Conservation (phyloP, 2,888 invertebrate species). For the Acleris emargana region DNA sequence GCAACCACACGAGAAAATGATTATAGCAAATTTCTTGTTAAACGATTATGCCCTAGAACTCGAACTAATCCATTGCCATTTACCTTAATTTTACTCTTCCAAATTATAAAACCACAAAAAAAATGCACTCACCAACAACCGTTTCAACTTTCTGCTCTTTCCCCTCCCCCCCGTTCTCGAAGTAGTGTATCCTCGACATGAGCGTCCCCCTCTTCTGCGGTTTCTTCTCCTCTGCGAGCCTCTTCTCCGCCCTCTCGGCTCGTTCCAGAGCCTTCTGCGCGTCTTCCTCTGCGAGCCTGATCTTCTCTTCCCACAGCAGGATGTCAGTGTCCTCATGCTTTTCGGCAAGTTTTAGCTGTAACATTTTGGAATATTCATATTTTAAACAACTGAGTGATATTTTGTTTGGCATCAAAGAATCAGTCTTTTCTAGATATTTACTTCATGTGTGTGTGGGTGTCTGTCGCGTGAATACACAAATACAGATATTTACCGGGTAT, state of each 20-base stretch:
- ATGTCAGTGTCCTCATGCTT: constrained; percentile 87
- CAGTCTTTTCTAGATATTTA: no score
- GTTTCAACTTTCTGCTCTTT: constrained; percentile 42
- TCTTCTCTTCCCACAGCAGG: constrained; percentile 87
- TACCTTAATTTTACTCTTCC: no score
- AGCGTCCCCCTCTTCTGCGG: constrained; percentile 53
- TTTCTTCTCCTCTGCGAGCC: constrained; percentile 48
- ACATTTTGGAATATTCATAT: neutral
- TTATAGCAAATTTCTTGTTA: no score
- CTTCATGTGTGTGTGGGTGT: no score
- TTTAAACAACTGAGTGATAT: no score
- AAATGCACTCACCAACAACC: constrained; percentile 36
- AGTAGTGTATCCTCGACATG: constrained; percentile 72
- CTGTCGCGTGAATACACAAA: no score
- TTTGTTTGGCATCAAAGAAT: no score
- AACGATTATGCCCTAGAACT: no score
- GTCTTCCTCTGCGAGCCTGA: constrained; percentile 87
- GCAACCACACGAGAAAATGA: no score
- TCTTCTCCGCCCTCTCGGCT: constrained; percentile 80
- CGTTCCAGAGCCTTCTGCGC: constrained; percentile 84
- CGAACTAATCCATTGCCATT: no score
- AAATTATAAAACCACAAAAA: neutral
- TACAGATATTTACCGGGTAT: no score
- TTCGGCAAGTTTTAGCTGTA: constrained; percentile 84
- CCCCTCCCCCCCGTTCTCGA: constrained; percentile 64